Evolutionary conservation across 2,113 vertebrate genomes (phyloP).

Genomic region (Lamprologus ornatipinnis): DNA sequence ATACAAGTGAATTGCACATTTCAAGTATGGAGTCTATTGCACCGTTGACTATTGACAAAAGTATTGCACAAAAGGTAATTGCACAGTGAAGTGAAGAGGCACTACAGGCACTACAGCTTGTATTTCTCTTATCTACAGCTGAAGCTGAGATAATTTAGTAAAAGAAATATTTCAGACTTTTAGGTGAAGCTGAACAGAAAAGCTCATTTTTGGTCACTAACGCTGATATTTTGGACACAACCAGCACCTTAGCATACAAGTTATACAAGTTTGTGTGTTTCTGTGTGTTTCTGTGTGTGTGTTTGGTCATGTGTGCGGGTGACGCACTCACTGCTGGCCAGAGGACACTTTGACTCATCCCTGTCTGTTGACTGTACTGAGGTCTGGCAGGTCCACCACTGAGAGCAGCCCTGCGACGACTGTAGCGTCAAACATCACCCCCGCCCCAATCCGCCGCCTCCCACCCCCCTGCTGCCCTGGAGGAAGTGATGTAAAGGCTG

Average conservation of each 20-base stretch:
- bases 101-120: too few species aligned
- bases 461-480: neutral
- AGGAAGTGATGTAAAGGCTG: conserved; percentile 29
- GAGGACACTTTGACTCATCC: conserved; percentile 61
- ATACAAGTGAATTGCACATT: too few species aligned
- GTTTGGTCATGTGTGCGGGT: conserved; percentile 4
- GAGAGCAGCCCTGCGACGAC: conserved; percentile 26
- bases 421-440: conserved; percentile 1
- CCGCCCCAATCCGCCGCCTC: neutral
- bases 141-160: neutral
- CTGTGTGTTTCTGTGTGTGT: neutral
- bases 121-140: fast-evolving
- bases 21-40: too few species aligned
- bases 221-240: neutral
- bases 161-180: neutral
- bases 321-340: conserved; percentile 39
- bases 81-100: too few species aligned
- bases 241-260: neutral
- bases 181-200: neutral
- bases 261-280: neutral
- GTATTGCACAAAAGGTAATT: too few species aligned
- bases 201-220: neutral
- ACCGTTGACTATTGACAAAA: too few species aligned
- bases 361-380: conserved; percentile 46
- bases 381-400: conserved; percentile 55